phyloP scores from a whole-genome alignment of 2,797 vertebrate genomes.

The Decapterus maruadsi region DNA sequence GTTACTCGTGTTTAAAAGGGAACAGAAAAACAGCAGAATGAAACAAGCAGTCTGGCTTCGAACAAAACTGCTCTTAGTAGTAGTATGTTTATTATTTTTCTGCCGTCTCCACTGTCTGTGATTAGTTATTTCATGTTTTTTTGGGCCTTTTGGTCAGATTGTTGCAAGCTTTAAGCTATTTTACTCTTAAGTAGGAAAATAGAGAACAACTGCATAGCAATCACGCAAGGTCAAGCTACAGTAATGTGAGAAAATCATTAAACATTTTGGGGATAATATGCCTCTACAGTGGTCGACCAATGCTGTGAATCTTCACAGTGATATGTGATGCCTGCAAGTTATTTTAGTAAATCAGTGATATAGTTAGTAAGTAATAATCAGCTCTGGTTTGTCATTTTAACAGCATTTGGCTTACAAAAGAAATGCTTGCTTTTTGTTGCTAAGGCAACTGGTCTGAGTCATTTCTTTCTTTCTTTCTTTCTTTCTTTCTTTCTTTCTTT shows the following conservation, averaged over 20 bases:
- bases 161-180: background rate
- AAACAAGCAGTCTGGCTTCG: slow-evolving; percentile 54
- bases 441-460: too few species aligned
- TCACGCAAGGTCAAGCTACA: slow-evolving; percentile 15
- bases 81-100: slow-evolving; percentile 33
- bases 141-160: slow-evolving; percentile 25
- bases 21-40: slow-evolving; percentile 49
- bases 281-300: background rate
- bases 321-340: slow-evolving; percentile 3
- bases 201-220: background rate
- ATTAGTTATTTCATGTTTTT: slow-evolving; percentile 28
- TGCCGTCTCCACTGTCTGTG: slow-evolving; percentile 24
- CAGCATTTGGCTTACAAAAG: too few species aligned
- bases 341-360: too few species aligned
- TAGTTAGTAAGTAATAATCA: too few species aligned
- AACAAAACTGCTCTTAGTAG: slow-evolving; percentile 52
- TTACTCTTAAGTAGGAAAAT: background rate
- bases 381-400: too few species aligned
- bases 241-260: background rate
- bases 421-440: too few species aligned
- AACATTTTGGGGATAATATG: slow-evolving; percentile 5
- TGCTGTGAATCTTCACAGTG: background rate
- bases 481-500: slow-evolving; percentile 6
- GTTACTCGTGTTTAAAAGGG: slow-evolving; percentile 59
- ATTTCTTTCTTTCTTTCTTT: background rate